Conservation (phyloP, 2,113 vertebrate genomes). For the Columba janthina region DNA sequence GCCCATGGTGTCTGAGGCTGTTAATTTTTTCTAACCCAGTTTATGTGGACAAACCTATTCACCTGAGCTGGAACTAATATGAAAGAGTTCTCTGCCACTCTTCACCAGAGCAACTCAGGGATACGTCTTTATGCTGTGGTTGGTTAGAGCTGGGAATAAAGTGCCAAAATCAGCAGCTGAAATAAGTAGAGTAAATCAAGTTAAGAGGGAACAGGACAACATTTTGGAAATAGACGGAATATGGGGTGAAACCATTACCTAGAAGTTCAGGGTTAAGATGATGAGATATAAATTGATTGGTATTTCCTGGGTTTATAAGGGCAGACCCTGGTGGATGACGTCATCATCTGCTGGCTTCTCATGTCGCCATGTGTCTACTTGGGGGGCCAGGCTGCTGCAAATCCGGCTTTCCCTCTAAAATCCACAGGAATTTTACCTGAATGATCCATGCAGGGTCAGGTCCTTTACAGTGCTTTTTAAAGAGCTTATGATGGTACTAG, state of each 20-base stretch:
- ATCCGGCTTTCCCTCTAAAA: not conserved
- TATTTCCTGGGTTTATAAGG: slow-evolving; percentile 66
- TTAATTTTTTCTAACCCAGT: not conserved
- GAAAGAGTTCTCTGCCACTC: not conserved
- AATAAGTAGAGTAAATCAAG: slow-evolving; percentile 78
- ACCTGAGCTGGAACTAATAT: not conserved
- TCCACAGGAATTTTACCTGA: not conserved
- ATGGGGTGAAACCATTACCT: slow-evolving; percentile 26
- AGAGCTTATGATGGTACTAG: not conserved
- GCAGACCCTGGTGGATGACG: slow-evolving; percentile 34
- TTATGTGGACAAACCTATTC: not conserved
- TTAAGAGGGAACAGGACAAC: slow-evolving; percentile 74
- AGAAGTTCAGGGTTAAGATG: slow-evolving; percentile 60
- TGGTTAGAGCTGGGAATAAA: slow-evolving; percentile 40
- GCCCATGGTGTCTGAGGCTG: not conserved
- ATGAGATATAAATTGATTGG: slow-evolving; percentile 72
- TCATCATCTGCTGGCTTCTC: slow-evolving; percentile 4
- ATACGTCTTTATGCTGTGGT: slow-evolving; percentile 50
- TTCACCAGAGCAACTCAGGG: not conserved
- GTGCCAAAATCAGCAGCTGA: slow-evolving; percentile 78
- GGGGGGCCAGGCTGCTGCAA: not conserved
- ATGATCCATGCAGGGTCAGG: not conserved
- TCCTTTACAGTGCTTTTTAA: not conserved
- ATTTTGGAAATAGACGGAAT: slow-evolving; percentile 66
- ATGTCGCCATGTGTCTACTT: not conserved